Evolutionary conservation across 2,797 vertebrate species (phyloP), one percentile per base, ranked within the genome.

Genomic region (Sebastes glaucus): DNA sequence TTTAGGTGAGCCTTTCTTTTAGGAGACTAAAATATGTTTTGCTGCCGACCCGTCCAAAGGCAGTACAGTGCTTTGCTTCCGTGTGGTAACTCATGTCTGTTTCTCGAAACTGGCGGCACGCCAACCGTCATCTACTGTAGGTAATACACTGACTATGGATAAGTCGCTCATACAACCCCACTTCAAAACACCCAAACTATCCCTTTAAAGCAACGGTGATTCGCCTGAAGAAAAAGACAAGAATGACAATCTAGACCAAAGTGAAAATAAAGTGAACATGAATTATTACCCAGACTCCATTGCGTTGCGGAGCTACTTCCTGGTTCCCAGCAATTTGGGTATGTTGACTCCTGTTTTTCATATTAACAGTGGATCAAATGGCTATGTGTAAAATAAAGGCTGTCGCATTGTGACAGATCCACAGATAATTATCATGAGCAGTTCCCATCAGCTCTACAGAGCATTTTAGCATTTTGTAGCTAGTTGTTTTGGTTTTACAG

Each of bases 281-380:
- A 68, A 61, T 13, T 22, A 25, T 28, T 42, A 53, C 38, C n/a
- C 11, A 28, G 33, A 65, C 4, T 52, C 18, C 11, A 65, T 6
- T 62, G 55, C 25, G 23, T 9, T 46, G 59, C 49, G 10, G 20
- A 66, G n/a, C 5, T 38, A 74, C n/a, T 32, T 38, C 22, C 52
- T 71, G 38, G 9, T 59, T 30, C 11, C 35, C 8, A 25, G 14
- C 33, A 56, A n/a, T 46, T 52, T 10, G 11, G 2, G 0, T 57
- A 38, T 22, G 13, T 65, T 65, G 30, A 55, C 42, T 57, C 6
- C 11, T 62, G 23, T 49, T 20, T 32, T 53, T 71, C 5, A 42
- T 30, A 67, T 38, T 60, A 52, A 42, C 14, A 59, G 35, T 30
- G 20, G 23, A 32, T 55, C 20, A 56, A 55, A 74, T 74, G 25